These are phyloP conservation scores for Falco rusticolus DNA, from an alignment of 2,797 vertebrate species.

Conservation along the genomic window DNA sequence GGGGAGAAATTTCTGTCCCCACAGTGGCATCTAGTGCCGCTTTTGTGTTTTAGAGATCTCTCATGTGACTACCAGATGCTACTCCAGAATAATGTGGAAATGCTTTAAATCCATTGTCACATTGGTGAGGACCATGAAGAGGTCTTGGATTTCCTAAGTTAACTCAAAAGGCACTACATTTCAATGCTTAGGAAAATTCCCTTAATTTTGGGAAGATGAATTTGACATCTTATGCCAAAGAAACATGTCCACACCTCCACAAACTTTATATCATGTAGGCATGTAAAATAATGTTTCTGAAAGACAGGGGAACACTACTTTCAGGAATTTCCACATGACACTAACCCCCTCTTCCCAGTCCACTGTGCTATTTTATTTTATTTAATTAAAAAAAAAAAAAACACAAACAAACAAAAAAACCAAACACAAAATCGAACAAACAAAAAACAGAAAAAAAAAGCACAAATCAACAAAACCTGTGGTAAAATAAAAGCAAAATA, in stretches of 20 bases:
- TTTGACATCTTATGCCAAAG: background rate
- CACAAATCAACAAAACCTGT: background rate
- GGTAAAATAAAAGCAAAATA: background rate
- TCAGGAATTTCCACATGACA: background rate
- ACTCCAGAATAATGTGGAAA: background rate
- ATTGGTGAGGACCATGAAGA: background rate
- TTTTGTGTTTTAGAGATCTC: background rate
- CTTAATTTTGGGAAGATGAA: background rate
- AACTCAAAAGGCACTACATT: background rate
- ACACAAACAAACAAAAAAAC: too few relatives aligned
- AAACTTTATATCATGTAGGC: background rate
- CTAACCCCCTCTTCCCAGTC: accelerated
- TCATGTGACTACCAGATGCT: background rate
- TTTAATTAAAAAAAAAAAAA: background rate
- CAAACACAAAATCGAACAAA: too few relatives aligned
- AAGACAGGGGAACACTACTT: background rate
- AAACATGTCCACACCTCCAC: background rate
- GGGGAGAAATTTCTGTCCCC: background rate
- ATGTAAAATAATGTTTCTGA: background rate
- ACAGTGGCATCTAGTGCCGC: background rate
- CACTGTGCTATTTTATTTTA: background rate
- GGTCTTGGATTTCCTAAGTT: background rate
- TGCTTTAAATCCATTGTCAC: background rate
- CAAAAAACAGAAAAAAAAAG: too few relatives aligned
- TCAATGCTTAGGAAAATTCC: background rate